Conservation (phyloP, 2,113 vertebrate genomes). For the Neogobius melanostomus region DNA sequence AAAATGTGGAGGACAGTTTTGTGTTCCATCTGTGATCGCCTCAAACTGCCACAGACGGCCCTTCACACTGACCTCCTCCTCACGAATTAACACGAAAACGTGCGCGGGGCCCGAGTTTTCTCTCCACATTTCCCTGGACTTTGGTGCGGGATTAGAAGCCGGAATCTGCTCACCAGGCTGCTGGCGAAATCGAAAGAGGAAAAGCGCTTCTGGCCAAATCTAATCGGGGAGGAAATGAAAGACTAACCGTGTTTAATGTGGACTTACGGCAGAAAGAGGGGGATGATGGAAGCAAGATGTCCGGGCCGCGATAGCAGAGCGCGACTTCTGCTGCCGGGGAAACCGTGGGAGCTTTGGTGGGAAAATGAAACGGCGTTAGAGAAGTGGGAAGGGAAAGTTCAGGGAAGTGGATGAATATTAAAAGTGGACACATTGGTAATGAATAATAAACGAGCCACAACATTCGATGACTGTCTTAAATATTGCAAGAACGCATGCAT, state of each 20-base stretch:
- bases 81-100: constrained; percentile 7
- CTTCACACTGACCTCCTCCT: background rate
- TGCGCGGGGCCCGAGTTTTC: constrained; percentile 30
- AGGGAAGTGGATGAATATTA: too few species aligned
- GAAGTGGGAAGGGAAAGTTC: background rate
- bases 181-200: constrained; percentile 31
- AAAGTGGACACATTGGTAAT: too few species aligned
- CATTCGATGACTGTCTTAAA: too few species aligned
- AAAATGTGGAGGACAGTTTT: too few species aligned
- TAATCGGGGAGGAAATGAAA: constrained; percentile 59
- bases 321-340: constrained; percentile 14
- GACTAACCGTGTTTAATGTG: constrained; percentile 36
- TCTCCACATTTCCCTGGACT: constrained; percentile 23
- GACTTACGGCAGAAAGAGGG: constrained; percentile 25
- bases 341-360: constrained; percentile 30
- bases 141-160: constrained; percentile 19
- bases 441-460: too few species aligned
- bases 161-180: constrained; percentile 26
- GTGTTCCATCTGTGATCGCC: too few species aligned
- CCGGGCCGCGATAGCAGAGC: constrained; percentile 15
- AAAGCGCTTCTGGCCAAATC: constrained; percentile 25
- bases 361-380: background rate
- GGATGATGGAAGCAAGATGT: constrained; percentile 40
- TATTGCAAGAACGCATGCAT: too few species aligned
- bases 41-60: too few species aligned